Percentiles rank a stretch among this genome's conserved stretches.
phyloP scores from a whole-genome alignment of 2,797 vertebrate genomes.

The Periophthalmus magnuspinnatus region DNA sequence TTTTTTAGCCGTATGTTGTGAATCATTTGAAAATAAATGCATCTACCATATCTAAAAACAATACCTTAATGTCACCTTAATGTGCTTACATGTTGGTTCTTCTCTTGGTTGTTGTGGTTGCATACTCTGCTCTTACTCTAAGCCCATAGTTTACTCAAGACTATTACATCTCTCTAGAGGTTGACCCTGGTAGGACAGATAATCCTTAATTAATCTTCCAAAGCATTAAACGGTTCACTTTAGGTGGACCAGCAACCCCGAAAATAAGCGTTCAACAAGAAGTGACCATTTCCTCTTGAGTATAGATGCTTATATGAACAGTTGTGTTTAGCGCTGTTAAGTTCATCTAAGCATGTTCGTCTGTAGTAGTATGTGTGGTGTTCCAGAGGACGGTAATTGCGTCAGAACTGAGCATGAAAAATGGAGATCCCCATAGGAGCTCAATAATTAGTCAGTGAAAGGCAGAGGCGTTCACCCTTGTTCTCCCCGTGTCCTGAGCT shows the following conservation, averaged over 20 bases:
- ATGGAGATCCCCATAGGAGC: conserved; percentile 60
- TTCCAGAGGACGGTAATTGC: conserved; percentile 77
- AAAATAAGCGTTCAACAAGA: no score
- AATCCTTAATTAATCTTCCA: conserved; percentile 39
- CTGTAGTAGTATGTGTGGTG: conserved; percentile 60
- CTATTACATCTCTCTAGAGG: no score
- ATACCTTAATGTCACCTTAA: no score
- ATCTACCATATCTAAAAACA: no score
- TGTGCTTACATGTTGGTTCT: not conserved
- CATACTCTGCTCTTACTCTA: no score
- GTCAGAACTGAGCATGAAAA: conserved; percentile 55
- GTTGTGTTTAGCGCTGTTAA: conserved; percentile 13
- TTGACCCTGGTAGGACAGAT: conserved; percentile 7
- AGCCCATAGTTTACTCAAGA: no score
- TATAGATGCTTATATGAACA: not conserved
- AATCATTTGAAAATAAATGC: no score
- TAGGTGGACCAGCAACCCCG: not conserved
- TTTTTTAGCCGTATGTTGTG: no score
- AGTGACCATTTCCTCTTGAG: no score
- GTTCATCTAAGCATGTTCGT: conserved; percentile 34
- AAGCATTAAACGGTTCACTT: not conserved
- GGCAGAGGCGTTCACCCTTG: conserved; percentile 44
- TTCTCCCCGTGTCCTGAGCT: conserved; percentile 27
- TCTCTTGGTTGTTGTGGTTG: conserved; percentile 3
- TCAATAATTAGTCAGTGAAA: conserved; percentile 47